A percentile compares a stretch with the other conserved stretches of the same genome.
These are phyloP conservation scores for Hyaena hyaena DNA, from an alignment of 2,113 vertebrate species.

Conservation along the genomic window DNA sequence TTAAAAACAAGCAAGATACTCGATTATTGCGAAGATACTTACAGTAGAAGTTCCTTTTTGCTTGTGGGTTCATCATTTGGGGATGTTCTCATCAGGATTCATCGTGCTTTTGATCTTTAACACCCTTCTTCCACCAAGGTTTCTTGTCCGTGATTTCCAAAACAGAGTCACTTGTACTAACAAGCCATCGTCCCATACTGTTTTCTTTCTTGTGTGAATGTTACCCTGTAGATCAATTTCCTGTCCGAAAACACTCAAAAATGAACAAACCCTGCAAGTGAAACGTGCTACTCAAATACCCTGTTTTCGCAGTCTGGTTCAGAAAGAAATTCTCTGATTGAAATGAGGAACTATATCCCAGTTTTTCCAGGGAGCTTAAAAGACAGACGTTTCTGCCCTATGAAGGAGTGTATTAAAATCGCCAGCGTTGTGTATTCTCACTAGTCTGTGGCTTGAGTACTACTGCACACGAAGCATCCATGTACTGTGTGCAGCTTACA, in stretches of 20 bases:
- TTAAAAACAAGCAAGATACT: conserved; percentile 55
- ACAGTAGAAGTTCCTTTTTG: conserved; percentile 87
- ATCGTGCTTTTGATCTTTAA: conserved; percentile 85
- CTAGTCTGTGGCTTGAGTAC: conserved; percentile 22
- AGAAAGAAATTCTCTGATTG: conserved; percentile 54
- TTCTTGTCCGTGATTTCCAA: conserved; percentile 79
- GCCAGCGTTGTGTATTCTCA: conserved; percentile 51
- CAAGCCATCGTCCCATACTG: conserved; percentile 79
- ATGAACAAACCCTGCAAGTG: conserved; percentile 62
- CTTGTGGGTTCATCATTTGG: conserved; percentile 89
- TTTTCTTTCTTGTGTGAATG: conserved; percentile 72
- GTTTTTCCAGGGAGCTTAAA: conserved; percentile 63
- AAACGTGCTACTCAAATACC: conserved; percentile 51
- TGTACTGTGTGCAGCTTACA: neutral
- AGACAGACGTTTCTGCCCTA: conserved; percentile 53
- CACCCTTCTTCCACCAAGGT: conserved; percentile 72
- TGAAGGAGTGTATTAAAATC: conserved; percentile 67
- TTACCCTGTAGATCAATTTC: conserved; percentile 75
- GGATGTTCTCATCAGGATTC: conserved; percentile 85
- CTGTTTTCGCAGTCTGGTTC: conserved; percentile 61
- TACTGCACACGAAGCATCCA: conserved; percentile 48
- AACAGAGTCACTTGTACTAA: conserved; percentile 81
- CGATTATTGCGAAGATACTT: conserved; percentile 77
- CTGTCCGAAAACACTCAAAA: conserved; percentile 81
- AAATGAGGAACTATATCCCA: conserved; percentile 58